Base-by-base conservation (phyloP, 2,888 invertebrate species). In the Galeopsomyia nigrocyanea region DNA sequence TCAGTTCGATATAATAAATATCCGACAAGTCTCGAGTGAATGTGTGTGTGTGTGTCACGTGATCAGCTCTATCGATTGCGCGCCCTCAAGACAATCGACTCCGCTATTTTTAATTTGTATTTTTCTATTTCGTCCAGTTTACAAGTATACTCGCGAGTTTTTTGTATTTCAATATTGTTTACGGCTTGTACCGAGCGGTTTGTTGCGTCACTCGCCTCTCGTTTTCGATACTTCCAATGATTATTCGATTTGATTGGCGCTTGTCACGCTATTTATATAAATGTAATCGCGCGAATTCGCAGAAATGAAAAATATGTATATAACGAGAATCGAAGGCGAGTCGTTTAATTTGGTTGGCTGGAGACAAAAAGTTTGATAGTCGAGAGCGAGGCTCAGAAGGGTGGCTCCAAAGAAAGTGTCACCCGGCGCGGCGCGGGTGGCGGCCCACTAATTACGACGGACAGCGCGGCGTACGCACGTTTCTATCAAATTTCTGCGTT, bases 401-500 rank as follows among this genome's bases (percentile, higher is more conserved):
- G 19, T 2, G 26, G 3, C 26, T 2, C 26, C 47, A 17, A 17
- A 56, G 57, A 39, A 26, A 47, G 21, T 47, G 64, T 57, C 64
- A n/a, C 10, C 7, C 58, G 22, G 55, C 7, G 14, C 21, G 31
- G 7, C 31, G 39, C 39, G 39, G 13, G 13, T 13, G 13, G 26
- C 51, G 47, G 22, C 17, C 49, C 39, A 65, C 68, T 73, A 73
- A 73, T 73, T 73, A 73, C 65, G 6, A 57, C 46, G 51, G 63
- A 53, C 57, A 56, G 14, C 50, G 31, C 39, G 31, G 22, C 50
- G 26, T 19, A 53, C 21, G 13, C 26, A 26, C 60, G n/a, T 55
- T 64, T 73, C 69, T 66, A 69, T 73, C 73, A 66, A 73, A 75
- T 82, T 83, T 83, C 81, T 80, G 78, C 73, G 79, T 80, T 83